These are phyloP conservation scores for Hymenochirus boettgeri DNA, from an alignment of 2,113 vertebrate genomes.

Conservation along the genomic window DNA sequence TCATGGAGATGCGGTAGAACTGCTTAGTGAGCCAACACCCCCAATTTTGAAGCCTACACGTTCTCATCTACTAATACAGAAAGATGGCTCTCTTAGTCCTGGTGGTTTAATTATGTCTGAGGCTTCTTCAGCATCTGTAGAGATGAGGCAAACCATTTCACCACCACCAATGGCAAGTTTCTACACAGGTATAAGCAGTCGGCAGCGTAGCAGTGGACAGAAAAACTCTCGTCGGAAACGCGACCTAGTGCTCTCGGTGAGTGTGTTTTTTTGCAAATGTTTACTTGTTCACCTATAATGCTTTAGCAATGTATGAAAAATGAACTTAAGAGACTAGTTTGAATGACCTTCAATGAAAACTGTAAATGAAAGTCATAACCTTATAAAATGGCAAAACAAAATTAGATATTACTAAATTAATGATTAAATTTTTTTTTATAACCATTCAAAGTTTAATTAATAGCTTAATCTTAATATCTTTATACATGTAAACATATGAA, in stretches of 20 bases:
- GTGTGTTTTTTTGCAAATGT: conserved; percentile 41
- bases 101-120: conserved; percentile 34
- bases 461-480: no score
- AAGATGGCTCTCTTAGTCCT: conserved; percentile 34
- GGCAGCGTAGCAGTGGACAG: conserved; percentile 51
- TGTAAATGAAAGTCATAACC: no score
- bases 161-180: conserved; percentile 44
- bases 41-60: conserved; percentile 14
- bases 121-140: neutral
- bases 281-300: neutral
- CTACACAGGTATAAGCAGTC: conserved; percentile 47
- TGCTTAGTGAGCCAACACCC: conserved; percentile 41
- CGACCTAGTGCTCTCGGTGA: conserved; percentile 63
- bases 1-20: conserved; percentile 51
- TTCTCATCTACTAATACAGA: conserved; percentile 31
- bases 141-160: conserved; percentile 14
- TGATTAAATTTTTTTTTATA: no score
- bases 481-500: no score
- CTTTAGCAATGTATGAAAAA: neutral
- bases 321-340: no score
- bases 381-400: no score
- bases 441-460: no score
- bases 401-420: no score
- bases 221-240: conserved; percentile 60
- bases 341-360: no score